A percentile compares a stretch with the other conserved stretches of the same genome.
phyloP scores from a whole-genome alignment of 1,140 invertebrate species.

The Schlechtendalia chinensis region DNA sequence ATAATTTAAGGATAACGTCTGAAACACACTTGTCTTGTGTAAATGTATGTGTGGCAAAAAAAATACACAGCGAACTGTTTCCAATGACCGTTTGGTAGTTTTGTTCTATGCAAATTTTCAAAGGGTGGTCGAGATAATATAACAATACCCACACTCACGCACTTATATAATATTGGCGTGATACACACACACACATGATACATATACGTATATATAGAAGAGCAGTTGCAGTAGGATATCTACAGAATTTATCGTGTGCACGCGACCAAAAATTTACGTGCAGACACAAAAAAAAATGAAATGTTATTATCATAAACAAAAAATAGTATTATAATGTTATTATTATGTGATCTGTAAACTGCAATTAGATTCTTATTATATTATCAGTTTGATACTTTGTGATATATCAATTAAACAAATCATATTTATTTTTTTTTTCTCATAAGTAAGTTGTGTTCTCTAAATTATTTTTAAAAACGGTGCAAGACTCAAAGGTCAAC shows the following conservation, averaged over 20 bases:
- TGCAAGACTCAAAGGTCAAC: too few relatives aligned
- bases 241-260: conserved; percentile 19
- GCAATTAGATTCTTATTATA: background rate
- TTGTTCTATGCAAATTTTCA: conserved; percentile 37
- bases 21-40: conserved; percentile 18
- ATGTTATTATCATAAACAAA: background rate
- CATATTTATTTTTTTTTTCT: background rate
- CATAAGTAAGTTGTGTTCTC: too few relatives aligned
- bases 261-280: conserved; percentile 30
- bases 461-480: too few relatives aligned
- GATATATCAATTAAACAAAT: background rate
- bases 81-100: conserved; percentile 41
- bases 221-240: background rate
- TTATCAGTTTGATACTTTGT: background rate
- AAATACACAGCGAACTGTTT: conserved; percentile 16
- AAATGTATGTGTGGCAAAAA: background rate
- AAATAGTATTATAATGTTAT: background rate
- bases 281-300: background rate
- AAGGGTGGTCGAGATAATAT: conserved; percentile 17
- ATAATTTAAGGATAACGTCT: conserved; percentile 48
- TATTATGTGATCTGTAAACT: conserved; percentile 13
- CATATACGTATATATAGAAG: background rate
- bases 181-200: background rate
- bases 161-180: too few relatives aligned
- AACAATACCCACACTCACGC: conserved; percentile 4